Evolutionary conservation across 2,113 vertebrate genomes (phyloP), one percentile per base, ranked within the genome.

Genomic region (Eptesicus fuscus): DNA sequence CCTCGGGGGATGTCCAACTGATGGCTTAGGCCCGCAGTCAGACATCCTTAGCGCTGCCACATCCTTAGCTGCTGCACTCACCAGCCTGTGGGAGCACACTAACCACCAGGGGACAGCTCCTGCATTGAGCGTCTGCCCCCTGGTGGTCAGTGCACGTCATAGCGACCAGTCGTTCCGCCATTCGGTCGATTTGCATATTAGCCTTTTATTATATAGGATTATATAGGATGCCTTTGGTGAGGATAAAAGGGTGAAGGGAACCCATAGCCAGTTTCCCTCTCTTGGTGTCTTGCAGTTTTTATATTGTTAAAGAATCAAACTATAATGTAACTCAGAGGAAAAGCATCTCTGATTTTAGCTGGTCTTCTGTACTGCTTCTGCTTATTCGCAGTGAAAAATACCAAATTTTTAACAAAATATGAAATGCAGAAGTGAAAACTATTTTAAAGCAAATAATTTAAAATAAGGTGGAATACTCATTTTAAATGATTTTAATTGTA

Each of bases 401-500:
- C 13, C 16, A 16, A 37, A n/a, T 90, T 82, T 90, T 82, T 40
- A 94, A 91, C 71, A 94, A 79, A 92, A 56, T 51, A 78, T 0
- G 10, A 82, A 95, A 53, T 51, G 6, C 37, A 71, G n/a, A 92
- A 67, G 32, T 78, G 40, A 80, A 65, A 93, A 78, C 12, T 80
- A 79, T 83, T 82, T 56, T 77, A 88, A 85, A 79, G 63, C 49
- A 96, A 80, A 89, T 37, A 16, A 90, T 74, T 95, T 94, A 86
- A 91, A 96, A 84, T 95, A 92, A 90, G 53, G 30, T 80, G 76
- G 35, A 61, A 53, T 65, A 32, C 12, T 93, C 40, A 85, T 90
- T 97, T 95, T 74, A 86, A 96, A 74, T 88, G 7, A 91, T 88
- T 97, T 97, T 97, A 96, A 96, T 97, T 96, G 93, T 95, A 83